Conservation (phyloP, 2,888 invertebrate genomes). For the Cerceris ruficornis region DNA sequence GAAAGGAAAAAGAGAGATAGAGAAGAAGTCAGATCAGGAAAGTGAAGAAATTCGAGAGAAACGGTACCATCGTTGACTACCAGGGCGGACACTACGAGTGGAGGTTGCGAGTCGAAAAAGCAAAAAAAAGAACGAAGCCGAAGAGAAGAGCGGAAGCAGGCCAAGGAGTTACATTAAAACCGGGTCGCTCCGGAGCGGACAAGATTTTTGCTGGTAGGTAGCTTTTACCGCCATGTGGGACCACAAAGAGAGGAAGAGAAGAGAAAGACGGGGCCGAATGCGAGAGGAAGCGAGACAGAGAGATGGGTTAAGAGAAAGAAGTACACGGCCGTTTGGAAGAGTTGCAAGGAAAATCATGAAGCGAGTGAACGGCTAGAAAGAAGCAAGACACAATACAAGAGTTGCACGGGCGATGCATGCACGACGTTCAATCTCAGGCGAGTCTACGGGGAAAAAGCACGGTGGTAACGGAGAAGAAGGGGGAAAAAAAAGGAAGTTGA, state of each 20-base stretch:
- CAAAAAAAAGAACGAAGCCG: slow-evolving; percentile 1
- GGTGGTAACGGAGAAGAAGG: neutral
- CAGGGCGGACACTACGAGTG: slow-evolving; percentile 25
- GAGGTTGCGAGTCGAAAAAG: slow-evolving; percentile 9
- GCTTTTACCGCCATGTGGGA: slow-evolving; percentile 54
- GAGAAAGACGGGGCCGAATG: slow-evolving; percentile 29
- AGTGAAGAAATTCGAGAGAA: slow-evolving; percentile 21
- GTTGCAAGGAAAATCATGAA: neutral
- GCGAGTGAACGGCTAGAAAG: slow-evolving; percentile 4
- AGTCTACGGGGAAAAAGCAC: neutral
- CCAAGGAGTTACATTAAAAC: slow-evolving; percentile 48
- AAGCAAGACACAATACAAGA: slow-evolving; percentile 4
- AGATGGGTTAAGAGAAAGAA: neutral
- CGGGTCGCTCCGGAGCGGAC: slow-evolving; percentile 48
- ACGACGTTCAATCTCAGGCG: neutral
- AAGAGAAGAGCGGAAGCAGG: slow-evolving; percentile 16
- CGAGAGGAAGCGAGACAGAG: neutral
- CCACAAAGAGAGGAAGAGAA: slow-evolving; percentile 44
- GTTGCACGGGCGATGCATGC: neutral
- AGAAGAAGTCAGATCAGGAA: neutral
- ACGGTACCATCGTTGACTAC: slow-evolving; percentile 28
- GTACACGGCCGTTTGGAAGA: neutral
- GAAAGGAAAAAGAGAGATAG: slow-evolving; percentile 6
- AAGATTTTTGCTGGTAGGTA: slow-evolving; percentile 56
- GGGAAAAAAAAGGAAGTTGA: neutral